A percentile compares a stretch with the other conserved stretches of the same genome.
Conservation (phyloP, 2,113 vertebrate genomes). For the Pelvicachromis taeniatus region DNA sequence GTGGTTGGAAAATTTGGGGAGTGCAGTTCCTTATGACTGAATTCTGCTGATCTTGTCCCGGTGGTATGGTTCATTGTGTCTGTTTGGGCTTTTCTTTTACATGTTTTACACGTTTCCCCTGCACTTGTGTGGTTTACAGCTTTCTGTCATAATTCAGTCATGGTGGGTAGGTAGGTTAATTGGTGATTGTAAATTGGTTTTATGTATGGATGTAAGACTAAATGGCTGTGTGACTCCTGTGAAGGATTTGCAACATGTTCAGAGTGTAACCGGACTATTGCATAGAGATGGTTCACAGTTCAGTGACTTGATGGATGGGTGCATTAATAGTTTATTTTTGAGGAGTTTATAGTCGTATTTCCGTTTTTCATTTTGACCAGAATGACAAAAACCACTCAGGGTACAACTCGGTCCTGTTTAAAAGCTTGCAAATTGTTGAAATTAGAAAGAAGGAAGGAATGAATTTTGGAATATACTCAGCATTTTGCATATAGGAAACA, state of each 20-base stretch:
- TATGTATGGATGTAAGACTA: not conserved
- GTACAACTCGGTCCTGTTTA: not conserved
- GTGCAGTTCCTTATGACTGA: not conserved
- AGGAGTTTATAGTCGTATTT: not conserved
- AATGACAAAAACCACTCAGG: not conserved
- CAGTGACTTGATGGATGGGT: not conserved
- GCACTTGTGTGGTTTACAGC: not conserved
- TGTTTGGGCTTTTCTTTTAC: not conserved
- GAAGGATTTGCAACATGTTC: not conserved
- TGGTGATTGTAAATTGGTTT: not conserved
- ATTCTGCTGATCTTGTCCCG: not conserved
- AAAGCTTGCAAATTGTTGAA: not conserved
- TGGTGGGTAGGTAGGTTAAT: not conserved
- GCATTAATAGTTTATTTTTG: not conserved
- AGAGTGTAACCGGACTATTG: not conserved
- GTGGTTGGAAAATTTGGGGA: not conserved
- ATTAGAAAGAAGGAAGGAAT: not conserved
- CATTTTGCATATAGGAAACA: not conserved
- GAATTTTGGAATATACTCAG: not conserved
- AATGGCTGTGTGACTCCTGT: not conserved
- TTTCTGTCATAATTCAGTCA: not conserved
- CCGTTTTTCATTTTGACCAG: not conserved
- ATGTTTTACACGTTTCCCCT: not conserved
- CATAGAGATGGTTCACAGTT: not conserved
- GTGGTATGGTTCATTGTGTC: not conserved